These are phyloP conservation scores for Gallinago nigripennis DNA, from an alignment of 2,797 vertebrate species.

Conservation along the genomic window DNA sequence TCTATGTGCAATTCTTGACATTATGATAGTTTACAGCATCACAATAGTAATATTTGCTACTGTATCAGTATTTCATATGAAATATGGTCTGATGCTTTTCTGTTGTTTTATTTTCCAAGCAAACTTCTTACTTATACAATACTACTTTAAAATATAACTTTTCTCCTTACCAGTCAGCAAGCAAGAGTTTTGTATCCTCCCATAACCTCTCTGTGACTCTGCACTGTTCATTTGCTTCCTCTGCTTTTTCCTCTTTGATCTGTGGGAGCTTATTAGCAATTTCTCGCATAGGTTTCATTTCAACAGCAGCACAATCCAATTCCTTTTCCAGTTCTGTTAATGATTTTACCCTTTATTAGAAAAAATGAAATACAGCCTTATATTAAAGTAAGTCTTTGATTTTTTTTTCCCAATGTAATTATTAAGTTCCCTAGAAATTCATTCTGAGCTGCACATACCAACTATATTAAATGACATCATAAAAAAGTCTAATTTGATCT, in stretches of 20 bases:
- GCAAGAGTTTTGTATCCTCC: conserved; percentile 80
- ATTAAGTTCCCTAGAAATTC: conserved; percentile 7
- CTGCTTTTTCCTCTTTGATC: conserved; percentile 56
- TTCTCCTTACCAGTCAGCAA: conserved; percentile 83
- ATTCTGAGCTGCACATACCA: not conserved
- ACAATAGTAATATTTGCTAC: not conserved
- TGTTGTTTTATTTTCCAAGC: not conserved
- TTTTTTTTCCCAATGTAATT: not conserved
- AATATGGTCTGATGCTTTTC: not conserved
- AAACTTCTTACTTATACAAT: not conserved
- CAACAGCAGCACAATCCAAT: conserved; percentile 78
- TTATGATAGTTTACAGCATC: not conserved
- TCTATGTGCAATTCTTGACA: not conserved
- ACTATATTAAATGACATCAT: not conserved
- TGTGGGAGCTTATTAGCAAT: conserved; percentile 69
- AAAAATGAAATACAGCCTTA: conserved; percentile 36
- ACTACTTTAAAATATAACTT: not conserved
- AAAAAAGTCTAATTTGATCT: conserved; percentile 22
- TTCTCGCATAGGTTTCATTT: conserved; percentile 80
- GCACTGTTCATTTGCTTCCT: conserved; percentile 66
- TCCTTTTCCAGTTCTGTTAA: conserved; percentile 84
- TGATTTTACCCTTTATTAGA: conserved; percentile 81
- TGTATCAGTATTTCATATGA: not conserved
- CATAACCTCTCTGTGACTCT: conserved; percentile 79
- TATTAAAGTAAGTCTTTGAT: conserved; percentile 9